These are phyloP conservation scores for Drosophila triauraria DNA, from an alignment of 1,140 invertebrate genomes.

Conservation along the genomic window DNA sequence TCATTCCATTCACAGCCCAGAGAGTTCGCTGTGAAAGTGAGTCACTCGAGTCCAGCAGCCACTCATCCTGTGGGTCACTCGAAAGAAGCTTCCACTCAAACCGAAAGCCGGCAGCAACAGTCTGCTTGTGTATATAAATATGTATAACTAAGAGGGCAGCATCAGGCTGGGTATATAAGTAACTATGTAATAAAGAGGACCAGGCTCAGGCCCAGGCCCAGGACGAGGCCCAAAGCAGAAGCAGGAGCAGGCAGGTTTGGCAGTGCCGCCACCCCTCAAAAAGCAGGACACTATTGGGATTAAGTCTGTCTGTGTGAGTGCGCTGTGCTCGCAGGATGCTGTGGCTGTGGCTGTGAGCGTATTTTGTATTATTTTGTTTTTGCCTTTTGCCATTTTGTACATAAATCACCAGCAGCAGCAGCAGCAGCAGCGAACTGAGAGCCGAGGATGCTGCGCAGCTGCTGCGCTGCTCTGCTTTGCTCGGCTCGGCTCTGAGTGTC, in stretches of 20 bases:
- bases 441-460: constrained; percentile 54
- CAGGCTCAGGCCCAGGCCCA: constrained; percentile 17
- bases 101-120: constrained; percentile 80
- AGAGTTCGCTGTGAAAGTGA: neutral
- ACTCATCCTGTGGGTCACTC: constrained; percentile 33
- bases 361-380: constrained; percentile 71
- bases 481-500: constrained; percentile 22
- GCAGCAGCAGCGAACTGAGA: constrained; percentile 48
- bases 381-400: constrained; percentile 79
- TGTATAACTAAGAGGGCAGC: constrained; percentile 14
- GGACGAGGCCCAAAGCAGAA: constrained; percentile 19
- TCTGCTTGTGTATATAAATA: constrained; percentile 39
- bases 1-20: neutral
- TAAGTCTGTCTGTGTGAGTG: constrained; percentile 61
- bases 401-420: constrained; percentile 74
- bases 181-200: constrained; percentile 68
- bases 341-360: constrained; percentile 44
- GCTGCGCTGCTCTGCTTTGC: constrained; percentile 40
- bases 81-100: constrained; percentile 54
- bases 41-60: constrained; percentile 1
- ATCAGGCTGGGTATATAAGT: constrained; percentile 59
- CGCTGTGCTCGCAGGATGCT: constrained; percentile 37
- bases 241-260: constrained; percentile 19
- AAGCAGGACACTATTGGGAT: constrained; percentile 78
- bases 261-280: constrained; percentile 57